Evolutionary conservation across 2,797 vertebrate species (phyloP).

Genomic region (Lateolabrax maculatus): DNA sequence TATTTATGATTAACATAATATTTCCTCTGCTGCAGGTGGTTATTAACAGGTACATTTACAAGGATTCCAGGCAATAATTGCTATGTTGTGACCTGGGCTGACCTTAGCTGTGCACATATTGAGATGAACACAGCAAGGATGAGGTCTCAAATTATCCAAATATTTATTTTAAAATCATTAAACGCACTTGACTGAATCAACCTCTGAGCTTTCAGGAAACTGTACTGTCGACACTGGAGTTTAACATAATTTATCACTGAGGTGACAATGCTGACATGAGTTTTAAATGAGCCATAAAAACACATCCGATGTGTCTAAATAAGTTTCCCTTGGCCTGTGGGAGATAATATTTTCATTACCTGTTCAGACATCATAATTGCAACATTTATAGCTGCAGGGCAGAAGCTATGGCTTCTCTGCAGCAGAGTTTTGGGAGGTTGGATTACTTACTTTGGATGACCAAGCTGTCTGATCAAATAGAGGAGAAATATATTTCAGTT

Average conservation of each 20-base stretch:
- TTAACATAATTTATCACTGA: conserved; percentile 52
- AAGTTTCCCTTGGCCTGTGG: conserved; percentile 49
- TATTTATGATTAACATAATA: conserved; percentile 31
- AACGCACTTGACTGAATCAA: conserved; percentile 21
- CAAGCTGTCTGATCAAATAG: conserved; percentile 34
- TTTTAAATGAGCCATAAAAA: conserved; percentile 66
- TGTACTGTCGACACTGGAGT: conserved; percentile 47
- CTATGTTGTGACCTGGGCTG: conserved; percentile 16
- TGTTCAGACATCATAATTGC: conserved; percentile 57
- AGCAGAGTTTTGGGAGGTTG: conserved; percentile 22
- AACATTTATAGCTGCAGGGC: conserved; percentile 58
- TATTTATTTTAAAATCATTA: conserved; percentile 35
- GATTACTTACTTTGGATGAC: neutral
- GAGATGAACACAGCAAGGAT: neutral
- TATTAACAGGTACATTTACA: conserved; percentile 16
- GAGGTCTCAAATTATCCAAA: conserved; percentile 29
- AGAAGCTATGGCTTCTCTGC: conserved; percentile 39
- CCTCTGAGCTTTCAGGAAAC: conserved; percentile 16
- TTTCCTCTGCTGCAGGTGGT: conserved; percentile 21
- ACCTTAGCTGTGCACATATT: conserved; percentile 23
- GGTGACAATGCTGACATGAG: conserved; percentile 57
- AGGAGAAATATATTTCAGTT: neutral
- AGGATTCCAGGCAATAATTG: neutral
- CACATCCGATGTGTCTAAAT: conserved; percentile 66
- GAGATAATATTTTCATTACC: conserved; percentile 59